These are phyloP conservation scores for Megathymus violae DNA, from an alignment of 1,140 invertebrate genomes.

Conservation along the genomic window DNA sequence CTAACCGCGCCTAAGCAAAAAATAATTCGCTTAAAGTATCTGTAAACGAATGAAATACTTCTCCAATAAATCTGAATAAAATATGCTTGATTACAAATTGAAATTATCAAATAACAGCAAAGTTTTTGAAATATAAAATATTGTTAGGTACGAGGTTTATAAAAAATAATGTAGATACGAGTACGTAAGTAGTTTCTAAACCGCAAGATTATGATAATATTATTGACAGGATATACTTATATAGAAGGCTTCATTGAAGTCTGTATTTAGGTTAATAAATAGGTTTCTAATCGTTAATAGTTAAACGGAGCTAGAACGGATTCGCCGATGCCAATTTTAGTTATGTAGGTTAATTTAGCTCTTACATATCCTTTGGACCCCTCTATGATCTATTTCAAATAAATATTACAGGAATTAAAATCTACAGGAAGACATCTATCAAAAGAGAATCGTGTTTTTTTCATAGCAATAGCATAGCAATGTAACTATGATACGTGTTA, in stretches of 20 bases:
- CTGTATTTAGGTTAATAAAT: slow-evolving; percentile 21
- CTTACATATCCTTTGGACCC: slow-evolving; percentile 26
- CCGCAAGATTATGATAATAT: not conserved
- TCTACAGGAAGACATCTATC: slow-evolving; percentile 23
- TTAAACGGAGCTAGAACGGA: slow-evolving; percentile 28
- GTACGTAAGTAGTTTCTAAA: no score
- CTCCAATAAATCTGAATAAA: no score
- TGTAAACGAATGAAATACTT: no score
- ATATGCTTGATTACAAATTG: no score
- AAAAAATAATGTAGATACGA: no score
- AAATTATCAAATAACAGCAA: no score
- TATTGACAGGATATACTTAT: not conserved
- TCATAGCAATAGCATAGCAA: no score
- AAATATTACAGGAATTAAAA: slow-evolving; percentile 14
- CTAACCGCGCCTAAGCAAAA: slow-evolving; percentile 3
- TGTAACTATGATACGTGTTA: not conserved
- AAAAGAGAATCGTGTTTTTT: slow-evolving; percentile 5
- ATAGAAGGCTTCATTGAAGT: slow-evolving; percentile 18
- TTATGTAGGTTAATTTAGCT: slow-evolving; percentile 60
- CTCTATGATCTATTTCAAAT: slow-evolving; percentile 4
- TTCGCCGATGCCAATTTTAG: slow-evolving; percentile 68
- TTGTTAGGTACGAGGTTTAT: no score
- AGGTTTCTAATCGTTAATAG: slow-evolving; percentile 34
- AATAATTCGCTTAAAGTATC: not conserved
- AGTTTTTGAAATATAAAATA: no score